Conservation (phyloP, 1,140 invertebrate genomes). For the Wasmannia auropunctata region DNA sequence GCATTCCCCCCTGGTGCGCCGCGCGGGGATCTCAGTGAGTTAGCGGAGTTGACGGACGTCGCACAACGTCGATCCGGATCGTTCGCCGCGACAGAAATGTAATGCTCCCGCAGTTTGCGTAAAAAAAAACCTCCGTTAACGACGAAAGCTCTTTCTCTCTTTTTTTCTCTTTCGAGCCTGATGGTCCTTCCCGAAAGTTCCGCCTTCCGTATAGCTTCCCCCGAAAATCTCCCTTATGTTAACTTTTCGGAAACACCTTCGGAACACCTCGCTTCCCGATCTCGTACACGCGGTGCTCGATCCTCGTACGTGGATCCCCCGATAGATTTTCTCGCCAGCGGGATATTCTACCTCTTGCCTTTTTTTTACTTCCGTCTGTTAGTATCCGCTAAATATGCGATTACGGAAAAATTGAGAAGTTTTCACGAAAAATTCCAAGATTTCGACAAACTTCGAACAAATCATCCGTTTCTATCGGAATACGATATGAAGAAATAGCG, state of each 20-base stretch:
- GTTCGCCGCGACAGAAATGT: conserved; percentile 45
- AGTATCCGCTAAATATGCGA: not conserved
- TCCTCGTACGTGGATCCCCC: not conserved
- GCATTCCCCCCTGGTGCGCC: not conserved
- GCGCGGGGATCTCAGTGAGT: conserved; percentile 36
- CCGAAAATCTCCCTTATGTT: not conserved
- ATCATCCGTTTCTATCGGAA: not conserved
- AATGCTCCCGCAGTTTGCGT: conserved; percentile 26
- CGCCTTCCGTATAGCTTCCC: not conserved
- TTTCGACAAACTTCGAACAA: not conserved
- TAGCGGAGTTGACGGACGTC: conserved; percentile 1
- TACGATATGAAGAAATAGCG: not conserved
- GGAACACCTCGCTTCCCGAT: not conserved
- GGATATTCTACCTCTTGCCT: not conserved
- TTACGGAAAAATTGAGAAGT: not conserved
- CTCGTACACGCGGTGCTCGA: conserved; percentile 9
- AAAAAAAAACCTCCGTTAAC: conserved; percentile 25
- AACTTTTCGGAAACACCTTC: not conserved
- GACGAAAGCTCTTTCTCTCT: not conserved
- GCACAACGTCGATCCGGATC: not conserved
- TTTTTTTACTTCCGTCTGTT: not conserved
- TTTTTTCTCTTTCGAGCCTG: not conserved
- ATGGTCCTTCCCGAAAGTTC: not conserved
- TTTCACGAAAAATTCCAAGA: not conserved
- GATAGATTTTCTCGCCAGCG: not conserved